These are phyloP conservation scores for Dunckerocampus dactyliophorus DNA, from an alignment of 2,113 vertebrate species.

Conservation along the genomic window DNA sequence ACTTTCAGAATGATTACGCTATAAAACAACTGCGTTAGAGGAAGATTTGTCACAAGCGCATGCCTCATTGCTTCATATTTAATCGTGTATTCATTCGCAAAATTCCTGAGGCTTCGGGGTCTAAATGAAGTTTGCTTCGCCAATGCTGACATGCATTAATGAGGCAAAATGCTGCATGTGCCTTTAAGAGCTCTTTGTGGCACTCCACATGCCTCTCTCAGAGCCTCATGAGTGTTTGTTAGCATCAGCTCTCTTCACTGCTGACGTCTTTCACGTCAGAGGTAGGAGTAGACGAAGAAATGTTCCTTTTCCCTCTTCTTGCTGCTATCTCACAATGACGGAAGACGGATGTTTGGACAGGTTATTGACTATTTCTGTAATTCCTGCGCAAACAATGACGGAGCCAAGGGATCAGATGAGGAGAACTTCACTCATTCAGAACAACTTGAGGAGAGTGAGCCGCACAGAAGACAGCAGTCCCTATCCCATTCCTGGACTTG, in stretches of 20 bases:
- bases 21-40: constrained; percentile 1
- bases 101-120: constrained; percentile 30
- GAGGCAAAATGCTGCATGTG: constrained; percentile 51
- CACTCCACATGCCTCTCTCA: constrained; percentile 53
- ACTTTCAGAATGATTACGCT: not conserved
- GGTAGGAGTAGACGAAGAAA: constrained; percentile 51
- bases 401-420: constrained; percentile 26
- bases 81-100: constrained; percentile 36
- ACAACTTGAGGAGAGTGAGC: constrained; percentile 81
- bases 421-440: constrained; percentile 53
- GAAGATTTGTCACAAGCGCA: constrained; percentile 24
- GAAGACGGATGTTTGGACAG: constrained; percentile 8
- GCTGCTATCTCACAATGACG: constrained; percentile 27
- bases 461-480: constrained; percentile 71
- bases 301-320: constrained; percentile 27
- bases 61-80: constrained; percentile 42
- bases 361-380: too few relatives aligned
- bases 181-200: constrained; percentile 72
- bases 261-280: constrained; percentile 45
- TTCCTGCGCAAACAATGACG: constrained; percentile 3
- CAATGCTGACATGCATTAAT: constrained; percentile 18
- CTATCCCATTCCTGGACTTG: constrained; percentile 75
- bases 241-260: constrained; percentile 63
- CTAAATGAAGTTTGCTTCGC: constrained; percentile 18
- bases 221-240: constrained; percentile 62